Evolutionary conservation across 1,140 invertebrate species (phyloP).

Genomic region (Orchestia grillus): DNA sequence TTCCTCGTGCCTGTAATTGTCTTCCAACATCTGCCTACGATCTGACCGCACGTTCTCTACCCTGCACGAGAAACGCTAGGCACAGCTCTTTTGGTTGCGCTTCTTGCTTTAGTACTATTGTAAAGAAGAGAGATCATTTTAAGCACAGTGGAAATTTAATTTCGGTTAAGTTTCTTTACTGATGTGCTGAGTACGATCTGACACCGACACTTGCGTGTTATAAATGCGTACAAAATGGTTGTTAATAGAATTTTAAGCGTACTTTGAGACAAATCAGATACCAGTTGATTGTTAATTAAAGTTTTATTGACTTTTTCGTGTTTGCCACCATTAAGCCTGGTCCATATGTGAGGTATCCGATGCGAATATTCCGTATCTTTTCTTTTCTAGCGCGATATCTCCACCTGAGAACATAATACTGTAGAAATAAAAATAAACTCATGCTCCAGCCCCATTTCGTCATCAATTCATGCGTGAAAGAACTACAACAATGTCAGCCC

Average conservation of each 20-base stretch:
- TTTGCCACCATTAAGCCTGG: slow-evolving; percentile 15
- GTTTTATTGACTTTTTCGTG: slow-evolving; percentile 57
- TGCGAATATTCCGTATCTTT: neutral
- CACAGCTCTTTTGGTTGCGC: neutral
- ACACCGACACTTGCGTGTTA: neutral
- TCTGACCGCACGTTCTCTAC: neutral
- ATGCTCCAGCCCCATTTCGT: neutral
- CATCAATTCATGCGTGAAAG: neutral
- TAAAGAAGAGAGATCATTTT: neutral
- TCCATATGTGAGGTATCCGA: neutral
- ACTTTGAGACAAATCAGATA: neutral
- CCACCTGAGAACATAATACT: neutral
- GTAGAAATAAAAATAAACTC: neutral
- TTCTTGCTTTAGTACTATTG: neutral
- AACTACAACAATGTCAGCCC: neutral
- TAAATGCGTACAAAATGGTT: neutral
- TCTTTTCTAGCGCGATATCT: neutral
- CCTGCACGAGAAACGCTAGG: neutral
- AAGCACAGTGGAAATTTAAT: neutral
- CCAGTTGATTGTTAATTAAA: slow-evolving; percentile 21
- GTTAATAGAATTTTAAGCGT: neutral
- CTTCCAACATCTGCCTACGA: neutral
- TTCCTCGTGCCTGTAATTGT: neutral
- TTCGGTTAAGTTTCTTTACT: neutral
- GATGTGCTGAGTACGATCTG: neutral